Evolutionary conservation across 2,888 invertebrate genomes (phyloP).

Genomic region (Copidosoma aretas): DNA sequence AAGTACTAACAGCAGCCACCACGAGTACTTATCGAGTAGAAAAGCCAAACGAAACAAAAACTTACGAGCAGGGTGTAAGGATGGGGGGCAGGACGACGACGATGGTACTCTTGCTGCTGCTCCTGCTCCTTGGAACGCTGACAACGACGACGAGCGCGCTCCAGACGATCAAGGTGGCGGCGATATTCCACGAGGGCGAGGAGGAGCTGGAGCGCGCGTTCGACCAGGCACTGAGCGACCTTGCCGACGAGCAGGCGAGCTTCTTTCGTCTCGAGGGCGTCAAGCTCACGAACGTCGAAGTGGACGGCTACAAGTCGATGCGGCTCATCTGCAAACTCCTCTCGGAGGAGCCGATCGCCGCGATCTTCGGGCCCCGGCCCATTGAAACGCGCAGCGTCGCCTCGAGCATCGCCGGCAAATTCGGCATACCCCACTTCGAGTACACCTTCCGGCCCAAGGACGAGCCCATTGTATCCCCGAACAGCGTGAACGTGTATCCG

Average conservation of each 20-base stretch:
- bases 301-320: neutral
- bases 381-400: neutral
- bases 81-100: neutral
- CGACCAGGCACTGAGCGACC: neutral
- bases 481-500: conserved; percentile 76
- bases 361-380: neutral
- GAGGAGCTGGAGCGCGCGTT: neutral
- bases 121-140: neutral
- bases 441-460: neutral
- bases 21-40: too few species aligned
- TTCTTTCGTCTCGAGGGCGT: neutral
- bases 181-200: neutral
- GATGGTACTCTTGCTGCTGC: neutral
- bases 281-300: neutral
- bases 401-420: neutral
- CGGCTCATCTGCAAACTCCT: neutral
- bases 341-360: neutral
- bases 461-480: neutral
- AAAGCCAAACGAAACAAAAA: too few species aligned
- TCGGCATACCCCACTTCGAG: neutral
- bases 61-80: too few species aligned
- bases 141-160: neutral
- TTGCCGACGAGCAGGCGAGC: neutral
- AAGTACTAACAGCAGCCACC: too few species aligned
- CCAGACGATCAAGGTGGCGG: neutral